Evolutionary conservation across 2,797 vertebrate genomes (phyloP), one percentile per base, ranked within the genome.

Genomic region (Rhincodon typus): DNA sequence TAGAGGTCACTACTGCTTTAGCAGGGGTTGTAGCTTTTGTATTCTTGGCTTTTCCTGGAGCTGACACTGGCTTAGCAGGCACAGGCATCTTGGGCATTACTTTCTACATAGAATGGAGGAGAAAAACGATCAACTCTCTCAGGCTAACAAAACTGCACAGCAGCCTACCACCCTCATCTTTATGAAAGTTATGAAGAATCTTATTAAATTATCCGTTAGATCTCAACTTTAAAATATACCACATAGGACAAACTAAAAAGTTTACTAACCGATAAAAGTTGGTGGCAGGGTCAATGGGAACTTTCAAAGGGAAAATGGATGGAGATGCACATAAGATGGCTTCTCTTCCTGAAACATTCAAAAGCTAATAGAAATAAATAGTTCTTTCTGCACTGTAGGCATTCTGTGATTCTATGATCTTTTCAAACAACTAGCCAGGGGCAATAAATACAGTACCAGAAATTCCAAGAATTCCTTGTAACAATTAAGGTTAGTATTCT

Each of bases 51-150:
- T 98, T 98, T 21, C 53, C 97, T 2, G 96, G 96, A 3, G 96
- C 94, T 4, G 97, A 42, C 30, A 15, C 72, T 30, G 96, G 38
- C 96, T 98, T 98, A 23, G 96, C 97, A 96, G 97, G 97, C 94
- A 7, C n/a, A 72, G 67, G 3, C 8, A 53, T 53, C 42, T 77
- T 53, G 17, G 23, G 27, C 17, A n/a, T 27, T 30, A 57, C 27
- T 77, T 96, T 96, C 98, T 98, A 96, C 50, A 23, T 84, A 23
- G 72, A 0, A 74, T 0, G 34, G 12, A 94, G 66, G 10, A 95
- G 62, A 25, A 42, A 93, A 69, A 42, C 3, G 23, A 93, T 34
- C 12, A 57, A 57, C 46, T 30, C 86, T 3, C 25, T 72, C 25
- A 62, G 57, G 57, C 53, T 6, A 15, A 88, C 30, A 88, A 57